Conservation (phyloP, 2,888 invertebrate genomes). For the Disparrhopalites patrizii region DNA sequence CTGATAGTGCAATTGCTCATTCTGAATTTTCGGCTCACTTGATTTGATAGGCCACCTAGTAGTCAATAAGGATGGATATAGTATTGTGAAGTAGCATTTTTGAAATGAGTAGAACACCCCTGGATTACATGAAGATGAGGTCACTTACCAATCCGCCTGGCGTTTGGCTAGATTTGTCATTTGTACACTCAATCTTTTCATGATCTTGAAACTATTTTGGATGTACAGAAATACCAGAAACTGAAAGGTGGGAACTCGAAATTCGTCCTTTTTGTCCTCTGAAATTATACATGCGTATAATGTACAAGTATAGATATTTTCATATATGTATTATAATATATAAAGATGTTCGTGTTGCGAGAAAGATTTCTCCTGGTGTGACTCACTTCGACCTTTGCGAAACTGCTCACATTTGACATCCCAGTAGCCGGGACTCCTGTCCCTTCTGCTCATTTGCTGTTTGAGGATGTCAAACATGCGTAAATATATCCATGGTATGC, state of each 20-base stretch:
- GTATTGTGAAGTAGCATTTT: neutral
- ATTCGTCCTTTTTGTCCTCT: constrained; percentile 22
- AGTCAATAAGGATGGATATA: neutral
- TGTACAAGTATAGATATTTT: no score
- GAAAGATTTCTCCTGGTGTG: no score
- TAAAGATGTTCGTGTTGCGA: no score
- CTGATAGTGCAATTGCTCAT: constrained; percentile 32
- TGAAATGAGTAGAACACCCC: no score
- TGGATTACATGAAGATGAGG: no score
- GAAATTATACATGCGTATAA: no score
- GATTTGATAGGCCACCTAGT: constrained; percentile 8
- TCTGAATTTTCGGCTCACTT: constrained; percentile 16
- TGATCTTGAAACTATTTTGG: constrained; percentile 33
- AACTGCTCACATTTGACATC: constrained; percentile 15
- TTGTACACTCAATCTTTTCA: constrained; percentile 25
- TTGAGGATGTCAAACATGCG: constrained; percentile 32
- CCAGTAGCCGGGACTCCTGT: constrained; percentile 4
- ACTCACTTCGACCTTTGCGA: constrained; percentile 11
- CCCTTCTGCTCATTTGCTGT: constrained; percentile 1
- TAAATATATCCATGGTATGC: constrained; percentile 31
- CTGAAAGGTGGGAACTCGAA: constrained; percentile 31
- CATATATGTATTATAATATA: no score
- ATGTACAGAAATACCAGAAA: constrained; percentile 40
- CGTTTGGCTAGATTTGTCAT: neutral
- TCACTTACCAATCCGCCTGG: neutral